These are phyloP conservation scores for Plebejus anna DNA, from an alignment of 2,888 invertebrate genomes.

Conservation along the genomic window DNA sequence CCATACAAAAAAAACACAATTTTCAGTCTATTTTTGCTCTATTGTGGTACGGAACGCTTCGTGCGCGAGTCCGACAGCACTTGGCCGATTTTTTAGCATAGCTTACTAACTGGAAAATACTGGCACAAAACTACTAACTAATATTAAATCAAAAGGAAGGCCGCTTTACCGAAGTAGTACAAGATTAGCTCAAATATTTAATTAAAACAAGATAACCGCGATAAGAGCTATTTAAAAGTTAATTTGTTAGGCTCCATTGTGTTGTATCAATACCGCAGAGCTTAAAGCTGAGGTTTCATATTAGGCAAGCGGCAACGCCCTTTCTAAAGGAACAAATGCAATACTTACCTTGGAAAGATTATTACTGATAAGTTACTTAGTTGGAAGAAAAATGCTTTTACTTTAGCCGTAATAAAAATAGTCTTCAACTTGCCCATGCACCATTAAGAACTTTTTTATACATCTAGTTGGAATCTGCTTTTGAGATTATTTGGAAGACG, in stretches of 20 bases:
- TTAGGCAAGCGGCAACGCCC: constrained; percentile 15
- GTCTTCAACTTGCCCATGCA: neutral
- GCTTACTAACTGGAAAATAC: neutral
- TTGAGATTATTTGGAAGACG: too few species aligned
- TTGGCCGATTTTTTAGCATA: neutral
- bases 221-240: constrained; percentile 8
- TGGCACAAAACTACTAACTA: neutral
- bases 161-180: neutral
- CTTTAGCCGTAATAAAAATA: neutral
- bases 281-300: constrained; percentile 15
- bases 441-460: neutral
- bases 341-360: neutral
- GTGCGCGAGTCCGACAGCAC: too few species aligned
- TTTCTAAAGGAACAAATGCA: constrained; percentile 16
- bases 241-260: constrained; percentile 16
- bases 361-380: neutral
- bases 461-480: neutral
- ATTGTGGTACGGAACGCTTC: too few species aligned
- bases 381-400: neutral
- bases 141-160: neutral
- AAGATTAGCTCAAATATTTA: neutral
- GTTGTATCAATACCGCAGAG: constrained; percentile 4
- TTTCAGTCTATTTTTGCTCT: too few species aligned
- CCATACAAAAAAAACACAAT: too few species aligned
- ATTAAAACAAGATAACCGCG: constrained; percentile 5